A percentile compares a stretch with the other conserved stretches of the same genome.
Evolutionary conservation across 2,888 invertebrate species (phyloP).

Genomic region (Cheiracanthium punctorium): DNA sequence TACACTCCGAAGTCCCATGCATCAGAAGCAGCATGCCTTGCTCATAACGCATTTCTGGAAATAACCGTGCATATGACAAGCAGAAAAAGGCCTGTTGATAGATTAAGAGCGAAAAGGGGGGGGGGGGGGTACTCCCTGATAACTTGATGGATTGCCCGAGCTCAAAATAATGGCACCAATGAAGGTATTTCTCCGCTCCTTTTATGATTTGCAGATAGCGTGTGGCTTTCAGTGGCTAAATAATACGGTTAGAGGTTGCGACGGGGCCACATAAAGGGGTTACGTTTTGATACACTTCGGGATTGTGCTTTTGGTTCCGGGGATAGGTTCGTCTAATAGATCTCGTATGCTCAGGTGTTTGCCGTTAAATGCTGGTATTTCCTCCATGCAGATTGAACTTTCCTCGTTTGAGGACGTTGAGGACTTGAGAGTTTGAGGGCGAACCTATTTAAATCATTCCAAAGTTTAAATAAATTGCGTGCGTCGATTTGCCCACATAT

Average conservation of each 20-base stretch:
- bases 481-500: too few species aligned
- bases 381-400: too few species aligned
- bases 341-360: background rate
- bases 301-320: background rate
- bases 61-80: conserved; percentile 54
- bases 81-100: conserved; percentile 65
- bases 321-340: background rate
- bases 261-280: conserved; percentile 4
- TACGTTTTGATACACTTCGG: conserved; percentile 7
- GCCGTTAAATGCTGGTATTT: background rate
- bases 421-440: too few species aligned
- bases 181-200: conserved; percentile 25
- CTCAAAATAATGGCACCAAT: conserved; percentile 39
- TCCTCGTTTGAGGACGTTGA: too few species aligned
- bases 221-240: conserved; percentile 7
- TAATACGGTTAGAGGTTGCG: conserved; percentile 8
- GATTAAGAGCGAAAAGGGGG: conserved; percentile 62
- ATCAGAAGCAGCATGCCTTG: background rate
- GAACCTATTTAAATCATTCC: too few species aligned
- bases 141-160: conserved; percentile 49
- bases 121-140: too few species aligned
- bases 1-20: conserved; percentile 12
- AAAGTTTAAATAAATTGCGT: too few species aligned
- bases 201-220: conserved; percentile 4
- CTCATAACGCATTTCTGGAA: background rate